Base-by-base conservation (phyloP, 2,888 invertebrate genomes). In the Crocallis elinguaria region DNA sequence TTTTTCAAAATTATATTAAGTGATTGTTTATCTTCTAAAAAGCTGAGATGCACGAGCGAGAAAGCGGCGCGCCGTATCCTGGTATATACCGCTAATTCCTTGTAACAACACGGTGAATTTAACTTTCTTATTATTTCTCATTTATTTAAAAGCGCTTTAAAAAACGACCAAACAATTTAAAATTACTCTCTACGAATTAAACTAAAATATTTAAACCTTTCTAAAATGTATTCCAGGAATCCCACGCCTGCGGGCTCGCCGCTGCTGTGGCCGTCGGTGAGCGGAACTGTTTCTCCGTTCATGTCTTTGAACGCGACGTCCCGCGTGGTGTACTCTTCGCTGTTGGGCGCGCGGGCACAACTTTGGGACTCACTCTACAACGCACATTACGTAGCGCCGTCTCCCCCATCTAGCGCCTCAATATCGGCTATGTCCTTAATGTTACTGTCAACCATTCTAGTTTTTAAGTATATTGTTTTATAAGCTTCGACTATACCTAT, bases 271-370 rank as follows among this genome's bases (percentile, higher is more conserved):
- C 23, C 23, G 3, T 6, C 23, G 23, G 23, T 23, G 23, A 8
- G 8, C 23, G 23, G 23, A 6, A 8, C 8, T 8, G 23, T 7
- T 1, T 23, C 7, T 23, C 23, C 23, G 7, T 23, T 23, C 12
- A 37, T 36, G 36, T 2, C 1, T 7, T 7, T 36, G 6, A 36
- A 69, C 16, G 80, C 81, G 7, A 36, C 23, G 16, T n/a, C 14
- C 8, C 7, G 12, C 0, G n/a, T 39, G 27, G 38, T 16, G 16
- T 9, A 27, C 1, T 8, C 38, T 1, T n/a, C 38, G 7, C 21
- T 32, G 42, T 9, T 42, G 42, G 42, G 27, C 9, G 29, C 67
- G 52, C 16, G 42, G 8, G 16, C 57, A 58, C 8, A 48, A 39
- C 7, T 56, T 45, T 0, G 50, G 44, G 5, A 51, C 57, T 6